Percentiles rank a stretch among this genome's conserved stretches.
These are phyloP conservation scores for Nudaria mundana DNA, from an alignment of 2,888 invertebrate species.

Conservation along the genomic window DNA sequence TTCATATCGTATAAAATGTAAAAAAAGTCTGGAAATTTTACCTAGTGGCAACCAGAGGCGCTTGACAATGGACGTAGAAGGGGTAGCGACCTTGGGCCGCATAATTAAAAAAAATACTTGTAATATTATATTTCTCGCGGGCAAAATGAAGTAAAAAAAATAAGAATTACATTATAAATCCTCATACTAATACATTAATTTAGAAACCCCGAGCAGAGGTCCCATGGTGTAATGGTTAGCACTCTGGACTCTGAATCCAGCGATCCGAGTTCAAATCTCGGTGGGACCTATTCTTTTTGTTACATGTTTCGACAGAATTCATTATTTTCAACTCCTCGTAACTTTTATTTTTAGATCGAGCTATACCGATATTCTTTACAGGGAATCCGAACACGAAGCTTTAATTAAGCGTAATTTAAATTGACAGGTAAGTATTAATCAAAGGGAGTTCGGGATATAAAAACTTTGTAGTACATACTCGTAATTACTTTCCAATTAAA, in stretches of 20 bases:
- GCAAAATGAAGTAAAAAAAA: too few species aligned
- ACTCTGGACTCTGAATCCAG: constrained; percentile 91
- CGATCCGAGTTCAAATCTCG: constrained; percentile 91
- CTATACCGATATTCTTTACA: neutral
- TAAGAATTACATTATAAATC: neutral
- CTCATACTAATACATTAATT: neutral
- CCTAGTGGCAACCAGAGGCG: too few species aligned
- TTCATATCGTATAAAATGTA: too few species aligned
- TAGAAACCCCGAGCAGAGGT: constrained; percentile 49
- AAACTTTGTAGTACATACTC: too few species aligned
- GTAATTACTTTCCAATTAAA: constrained; percentile 27
- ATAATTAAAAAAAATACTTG: too few species aligned
- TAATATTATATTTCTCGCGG: too few species aligned
- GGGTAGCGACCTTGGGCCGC: too few species aligned
- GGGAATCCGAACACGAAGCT: constrained; percentile 2
- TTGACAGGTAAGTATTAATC: constrained; percentile 10
- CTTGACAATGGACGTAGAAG: too few species aligned
- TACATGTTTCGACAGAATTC: neutral
- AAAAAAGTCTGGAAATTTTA: too few species aligned
- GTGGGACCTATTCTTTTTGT: constrained; percentile 80
- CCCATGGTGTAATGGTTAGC: constrained; percentile 90
- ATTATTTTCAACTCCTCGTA: neutral
- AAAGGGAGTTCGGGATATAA: constrained; percentile 16
- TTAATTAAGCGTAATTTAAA: constrained; percentile 7
- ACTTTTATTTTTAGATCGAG: neutral